phyloP scores from a whole-genome alignment of 1,140 invertebrate genomes.

The Lepidurus packardi region DNA sequence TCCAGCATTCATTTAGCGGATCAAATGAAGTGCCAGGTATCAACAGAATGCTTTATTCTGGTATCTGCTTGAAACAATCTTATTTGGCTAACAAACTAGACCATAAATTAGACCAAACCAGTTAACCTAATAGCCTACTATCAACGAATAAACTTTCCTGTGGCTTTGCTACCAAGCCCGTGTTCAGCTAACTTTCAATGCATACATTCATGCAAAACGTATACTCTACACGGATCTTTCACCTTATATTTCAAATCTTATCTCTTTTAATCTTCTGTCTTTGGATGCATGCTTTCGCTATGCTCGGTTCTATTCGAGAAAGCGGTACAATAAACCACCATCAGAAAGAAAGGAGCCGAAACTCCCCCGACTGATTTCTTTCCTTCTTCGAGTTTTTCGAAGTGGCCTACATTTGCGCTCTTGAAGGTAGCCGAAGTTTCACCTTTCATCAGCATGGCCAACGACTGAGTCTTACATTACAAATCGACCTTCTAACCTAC shows the following conservation, averaged over 20 bases:
- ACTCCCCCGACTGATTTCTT: neutral
- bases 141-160: too few species aligned
- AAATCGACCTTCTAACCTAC: neutral
- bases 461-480: neutral
- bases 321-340: neutral
- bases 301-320: neutral
- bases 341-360: neutral
- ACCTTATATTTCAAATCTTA: too few species aligned
- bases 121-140: too few species aligned
- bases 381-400: neutral
- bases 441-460: neutral
- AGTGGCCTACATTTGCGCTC: neutral
- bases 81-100: too few species aligned
- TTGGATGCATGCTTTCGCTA: neutral
- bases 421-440: neutral
- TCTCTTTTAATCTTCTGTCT: neutral
- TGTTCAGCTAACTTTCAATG: too few species aligned
- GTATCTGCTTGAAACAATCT: too few species aligned
- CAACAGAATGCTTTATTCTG: neutral
- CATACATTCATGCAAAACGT: too few species aligned
- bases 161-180: too few species aligned
- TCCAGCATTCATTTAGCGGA: neutral
- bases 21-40: constrained; percentile 10
- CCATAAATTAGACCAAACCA: too few species aligned
- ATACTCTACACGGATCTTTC: too few species aligned